Conservation (phyloP, 92 coral and sea anemone genomes). For the Epizoanthus ramosus region DNA sequence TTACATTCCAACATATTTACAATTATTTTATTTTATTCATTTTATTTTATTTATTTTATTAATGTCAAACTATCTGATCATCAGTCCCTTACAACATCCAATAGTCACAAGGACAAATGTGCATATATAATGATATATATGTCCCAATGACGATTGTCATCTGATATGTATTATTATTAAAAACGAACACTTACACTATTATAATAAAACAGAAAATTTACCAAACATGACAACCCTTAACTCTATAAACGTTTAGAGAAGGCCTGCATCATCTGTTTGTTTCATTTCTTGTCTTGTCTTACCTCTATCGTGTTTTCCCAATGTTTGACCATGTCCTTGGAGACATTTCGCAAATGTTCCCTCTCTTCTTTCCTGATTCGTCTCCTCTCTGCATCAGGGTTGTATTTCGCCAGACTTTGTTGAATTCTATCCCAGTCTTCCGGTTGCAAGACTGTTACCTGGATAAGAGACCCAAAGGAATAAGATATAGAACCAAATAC, state of each 20-base stretch:
- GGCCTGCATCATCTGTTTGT: neutral
- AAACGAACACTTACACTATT: no score
- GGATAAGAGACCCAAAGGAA: neutral
- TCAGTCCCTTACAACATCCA: no score
- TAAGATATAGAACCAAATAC: neutral
- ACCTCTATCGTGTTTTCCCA: constrained; percentile 99
- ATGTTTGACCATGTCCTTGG: constrained; percentile 85
- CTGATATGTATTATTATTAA: no score
- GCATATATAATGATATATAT: no score
- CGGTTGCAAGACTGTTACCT: constrained; percentile 97
- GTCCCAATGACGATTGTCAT: no score
- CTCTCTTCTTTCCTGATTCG: constrained; percentile 76
- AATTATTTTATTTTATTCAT: no score
- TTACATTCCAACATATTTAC: no score
- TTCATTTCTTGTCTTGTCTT: neutral
- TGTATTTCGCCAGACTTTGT: constrained; percentile 84
- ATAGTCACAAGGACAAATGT: no score
- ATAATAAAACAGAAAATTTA: no score
- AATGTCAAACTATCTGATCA: no score
- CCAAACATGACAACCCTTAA: neutral
- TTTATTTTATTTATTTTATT: no score
- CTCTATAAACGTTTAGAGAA: neutral
- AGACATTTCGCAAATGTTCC: constrained; percentile 79
- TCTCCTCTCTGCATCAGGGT: constrained; percentile 86
- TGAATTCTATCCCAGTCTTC: constrained; percentile 94